Conservation (phyloP, 1,140 invertebrate genomes). For the Magallana ariakensis region DNA sequence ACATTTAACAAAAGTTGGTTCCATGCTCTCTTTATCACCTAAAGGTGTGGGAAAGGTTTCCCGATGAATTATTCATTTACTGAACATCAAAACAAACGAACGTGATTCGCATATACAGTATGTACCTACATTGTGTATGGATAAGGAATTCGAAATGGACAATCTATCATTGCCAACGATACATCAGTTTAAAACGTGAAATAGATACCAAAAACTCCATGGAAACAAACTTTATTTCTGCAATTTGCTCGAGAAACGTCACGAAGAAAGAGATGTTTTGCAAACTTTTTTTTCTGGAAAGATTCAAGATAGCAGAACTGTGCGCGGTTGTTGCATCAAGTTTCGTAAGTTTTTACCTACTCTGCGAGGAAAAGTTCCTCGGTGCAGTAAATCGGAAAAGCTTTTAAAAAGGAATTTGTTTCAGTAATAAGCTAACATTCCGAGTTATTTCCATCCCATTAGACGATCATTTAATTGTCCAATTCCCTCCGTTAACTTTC, state of each 20-base stretch:
- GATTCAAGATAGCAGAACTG: neutral
- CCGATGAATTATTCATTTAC: neutral
- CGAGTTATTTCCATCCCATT: neutral
- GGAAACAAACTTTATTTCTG: too few species aligned
- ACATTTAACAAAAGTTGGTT: too few species aligned
- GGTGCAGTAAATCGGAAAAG: conserved; percentile 3
- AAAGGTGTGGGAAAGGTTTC: neutral
- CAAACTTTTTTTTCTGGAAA: neutral
- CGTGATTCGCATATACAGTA: neutral
- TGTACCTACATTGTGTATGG: neutral
- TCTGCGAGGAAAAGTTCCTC: neutral
- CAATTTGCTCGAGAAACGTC: neutral
- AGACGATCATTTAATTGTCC: neutral
- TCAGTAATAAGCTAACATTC: neutral
- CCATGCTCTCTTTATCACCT: too few species aligned
- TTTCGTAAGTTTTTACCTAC: neutral
- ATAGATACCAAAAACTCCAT: neutral
- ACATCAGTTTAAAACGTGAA: neutral
- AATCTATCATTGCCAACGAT: neutral
- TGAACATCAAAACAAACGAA: neutral
- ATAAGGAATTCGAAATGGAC: neutral
- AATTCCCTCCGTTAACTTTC: neutral
- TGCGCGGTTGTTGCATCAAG: neutral
- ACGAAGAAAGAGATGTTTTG: neutral
- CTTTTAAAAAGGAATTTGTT: neutral